Percentiles rank a stretch among this genome's conserved stretches.
These are phyloP conservation scores for Nemurella pictetii DNA, from an alignment of 2,888 invertebrate genomes.

Conservation along the genomic window DNA sequence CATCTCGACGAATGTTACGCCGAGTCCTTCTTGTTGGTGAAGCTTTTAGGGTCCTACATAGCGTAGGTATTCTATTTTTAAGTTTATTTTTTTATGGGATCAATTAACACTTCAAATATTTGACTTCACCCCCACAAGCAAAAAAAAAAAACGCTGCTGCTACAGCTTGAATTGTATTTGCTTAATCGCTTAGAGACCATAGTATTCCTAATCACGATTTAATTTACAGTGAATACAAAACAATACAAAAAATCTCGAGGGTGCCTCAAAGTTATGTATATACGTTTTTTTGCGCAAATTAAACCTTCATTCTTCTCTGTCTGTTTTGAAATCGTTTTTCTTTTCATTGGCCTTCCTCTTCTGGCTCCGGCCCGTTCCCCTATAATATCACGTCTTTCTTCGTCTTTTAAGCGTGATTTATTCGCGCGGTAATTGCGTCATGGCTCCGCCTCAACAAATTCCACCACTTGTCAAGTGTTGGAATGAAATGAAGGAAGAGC, in stretches of 20 bases:
- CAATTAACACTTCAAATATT: neutral
- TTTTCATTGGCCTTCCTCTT: constrained; percentile 1
- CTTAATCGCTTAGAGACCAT: constrained; percentile 8
- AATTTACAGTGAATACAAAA: constrained; percentile 22
- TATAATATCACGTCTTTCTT: neutral
- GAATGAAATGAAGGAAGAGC: constrained; percentile 30
- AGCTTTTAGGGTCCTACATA: neutral
- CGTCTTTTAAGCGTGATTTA: constrained; percentile 38
- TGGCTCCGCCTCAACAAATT: constrained; percentile 37
- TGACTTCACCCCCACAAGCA: neutral
- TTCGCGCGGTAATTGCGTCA: constrained; percentile 35
- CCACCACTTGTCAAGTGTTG: constrained; percentile 36
- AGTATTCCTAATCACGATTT: constrained; percentile 21
- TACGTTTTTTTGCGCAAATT: constrained; percentile 35
- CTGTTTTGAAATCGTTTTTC: constrained; percentile 25
- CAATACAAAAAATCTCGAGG: constrained; percentile 22
- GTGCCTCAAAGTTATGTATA: constrained; percentile 10
- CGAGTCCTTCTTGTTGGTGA: neutral
- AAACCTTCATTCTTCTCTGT: constrained; percentile 35
- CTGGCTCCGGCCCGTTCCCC: neutral
- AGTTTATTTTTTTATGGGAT: neutral
- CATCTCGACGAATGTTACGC: neutral
- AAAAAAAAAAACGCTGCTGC: too few species aligned
- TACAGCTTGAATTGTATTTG: constrained; percentile 14
- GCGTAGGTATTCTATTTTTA: neutral